Evolutionary conservation across 2,113 vertebrate genomes (phyloP).

Genomic region (Pollimyrus isidori): DNA sequence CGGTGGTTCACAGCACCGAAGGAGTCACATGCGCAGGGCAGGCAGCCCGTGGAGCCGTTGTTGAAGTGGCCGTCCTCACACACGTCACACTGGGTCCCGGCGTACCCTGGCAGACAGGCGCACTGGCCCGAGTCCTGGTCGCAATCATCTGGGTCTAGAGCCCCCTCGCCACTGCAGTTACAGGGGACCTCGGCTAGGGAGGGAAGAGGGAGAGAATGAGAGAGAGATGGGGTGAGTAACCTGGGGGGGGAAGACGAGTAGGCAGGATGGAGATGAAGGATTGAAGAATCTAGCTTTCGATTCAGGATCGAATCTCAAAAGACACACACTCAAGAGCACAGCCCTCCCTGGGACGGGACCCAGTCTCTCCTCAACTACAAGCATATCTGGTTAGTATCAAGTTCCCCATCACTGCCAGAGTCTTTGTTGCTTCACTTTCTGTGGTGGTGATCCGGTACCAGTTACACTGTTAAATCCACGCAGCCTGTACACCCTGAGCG

Average conservation of each 20-base stretch:
- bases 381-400: background rate
- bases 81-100: slow-evolving; percentile 60
- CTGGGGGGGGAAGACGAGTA: background rate
- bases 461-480: background rate
- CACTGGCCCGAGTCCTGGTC: slow-evolving; percentile 58
- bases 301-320: background rate
- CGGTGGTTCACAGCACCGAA: slow-evolving; percentile 51
- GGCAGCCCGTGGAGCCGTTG: slow-evolving; percentile 61
- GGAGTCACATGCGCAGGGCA: slow-evolving; percentile 61
- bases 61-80: slow-evolving; percentile 62
- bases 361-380: background rate
- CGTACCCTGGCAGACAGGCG: slow-evolving; percentile 53
- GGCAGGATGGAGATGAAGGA: background rate
- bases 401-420: background rate
- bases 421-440: background rate
- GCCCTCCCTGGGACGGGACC: background rate
- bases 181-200: slow-evolving; percentile 38
- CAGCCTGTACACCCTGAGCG: background rate
- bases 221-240: background rate
- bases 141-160: slow-evolving; percentile 53
- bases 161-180: slow-evolving; percentile 66
- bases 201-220: background rate
- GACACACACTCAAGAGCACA: background rate
- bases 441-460: background rate
- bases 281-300: background rate